Conservation (phyloP, 1,140 invertebrate genomes). For the Gerris buenoi region DNA sequence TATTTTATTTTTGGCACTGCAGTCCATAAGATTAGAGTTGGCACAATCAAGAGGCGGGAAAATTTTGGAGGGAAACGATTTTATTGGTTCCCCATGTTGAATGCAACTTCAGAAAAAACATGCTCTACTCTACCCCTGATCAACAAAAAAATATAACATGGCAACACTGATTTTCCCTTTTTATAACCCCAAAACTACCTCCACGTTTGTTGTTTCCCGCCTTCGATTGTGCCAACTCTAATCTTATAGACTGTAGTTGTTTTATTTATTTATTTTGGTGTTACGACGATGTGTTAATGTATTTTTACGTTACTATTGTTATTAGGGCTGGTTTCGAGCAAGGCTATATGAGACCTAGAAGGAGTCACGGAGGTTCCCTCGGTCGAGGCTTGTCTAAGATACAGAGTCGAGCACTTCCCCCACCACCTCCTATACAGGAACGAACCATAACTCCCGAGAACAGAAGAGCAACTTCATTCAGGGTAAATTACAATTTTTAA, state of each 20-base stretch:
- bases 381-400: slow-evolving; percentile 12
- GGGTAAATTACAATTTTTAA: slow-evolving; percentile 7
- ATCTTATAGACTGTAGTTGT: too few relatives aligned
- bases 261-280: slow-evolving; percentile 2
- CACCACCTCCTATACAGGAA: slow-evolving; percentile 12
- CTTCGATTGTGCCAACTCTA: too few relatives aligned
- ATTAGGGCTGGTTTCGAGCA: slow-evolving; percentile 14
- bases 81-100: too few relatives aligned
- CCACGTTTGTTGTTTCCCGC: too few relatives aligned
- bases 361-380: slow-evolving; percentile 7
- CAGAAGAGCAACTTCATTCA: slow-evolving; percentile 10
- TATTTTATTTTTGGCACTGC: background rate
- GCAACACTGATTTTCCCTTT: too few relatives aligned
- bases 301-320: background rate
- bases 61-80: too few relatives aligned
- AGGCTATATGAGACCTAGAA: background rate
- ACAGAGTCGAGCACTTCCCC: slow-evolving; percentile 13
- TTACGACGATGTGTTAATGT: background rate
- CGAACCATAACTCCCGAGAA: background rate
- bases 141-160: too few relatives aligned
- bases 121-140: too few relatives aligned
- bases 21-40: too few relatives aligned
- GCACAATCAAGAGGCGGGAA: too few relatives aligned
- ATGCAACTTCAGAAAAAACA: too few relatives aligned
- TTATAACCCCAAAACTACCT: too few relatives aligned